Percentiles rank a stretch among this genome's conserved stretches.
Conservation (phyloP, 2,888 invertebrate species). For the Ophion ventricosus region DNA sequence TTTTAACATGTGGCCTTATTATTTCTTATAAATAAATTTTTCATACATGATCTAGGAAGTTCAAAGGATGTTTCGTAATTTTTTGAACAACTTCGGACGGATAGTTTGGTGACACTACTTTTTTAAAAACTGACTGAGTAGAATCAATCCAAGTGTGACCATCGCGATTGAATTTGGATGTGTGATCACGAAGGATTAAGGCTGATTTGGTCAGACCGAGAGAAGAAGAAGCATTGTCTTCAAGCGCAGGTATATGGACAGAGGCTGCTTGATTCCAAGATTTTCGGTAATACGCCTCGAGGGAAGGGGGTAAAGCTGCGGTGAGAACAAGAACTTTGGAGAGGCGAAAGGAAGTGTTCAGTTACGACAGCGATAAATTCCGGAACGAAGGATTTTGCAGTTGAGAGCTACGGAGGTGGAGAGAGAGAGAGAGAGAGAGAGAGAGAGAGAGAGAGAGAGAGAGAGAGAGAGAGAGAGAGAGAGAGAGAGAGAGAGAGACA, state of each 20-base stretch:
- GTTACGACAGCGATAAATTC: slow-evolving; percentile 79
- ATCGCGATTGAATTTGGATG: no score
- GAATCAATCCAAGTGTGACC: no score
- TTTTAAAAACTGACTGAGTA: no score
- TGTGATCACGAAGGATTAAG: no score
- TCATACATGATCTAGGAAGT: no score
- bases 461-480: slow-evolving; percentile 58
- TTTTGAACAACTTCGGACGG: no score
- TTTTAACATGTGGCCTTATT: no score
- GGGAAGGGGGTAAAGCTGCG: slow-evolving; percentile 7
- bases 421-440: slow-evolving; percentile 75
- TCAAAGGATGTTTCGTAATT: no score
- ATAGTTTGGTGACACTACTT: no score
- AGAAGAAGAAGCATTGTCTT: no score
- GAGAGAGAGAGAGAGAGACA: slow-evolving; percentile 57
- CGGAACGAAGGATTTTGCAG: slow-evolving; percentile 79
- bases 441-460: slow-evolving; percentile 54
- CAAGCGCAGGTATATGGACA: slow-evolving; percentile 26
- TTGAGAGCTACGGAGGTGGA: slow-evolving; percentile 79
- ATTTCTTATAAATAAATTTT: no score
- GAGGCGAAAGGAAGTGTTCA: slow-evolving; percentile 63
- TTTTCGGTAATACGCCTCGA: slow-evolving; percentile 20
- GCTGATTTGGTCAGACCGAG: no score
- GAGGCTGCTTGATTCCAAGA: slow-evolving; percentile 42
- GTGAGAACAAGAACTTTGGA: slow-evolving; percentile 40